Percentiles rank a stretch among this genome's conserved stretches.
Evolutionary conservation across 2,888 invertebrate species (phyloP).

Genomic region (Diplazon laetatorius): DNA sequence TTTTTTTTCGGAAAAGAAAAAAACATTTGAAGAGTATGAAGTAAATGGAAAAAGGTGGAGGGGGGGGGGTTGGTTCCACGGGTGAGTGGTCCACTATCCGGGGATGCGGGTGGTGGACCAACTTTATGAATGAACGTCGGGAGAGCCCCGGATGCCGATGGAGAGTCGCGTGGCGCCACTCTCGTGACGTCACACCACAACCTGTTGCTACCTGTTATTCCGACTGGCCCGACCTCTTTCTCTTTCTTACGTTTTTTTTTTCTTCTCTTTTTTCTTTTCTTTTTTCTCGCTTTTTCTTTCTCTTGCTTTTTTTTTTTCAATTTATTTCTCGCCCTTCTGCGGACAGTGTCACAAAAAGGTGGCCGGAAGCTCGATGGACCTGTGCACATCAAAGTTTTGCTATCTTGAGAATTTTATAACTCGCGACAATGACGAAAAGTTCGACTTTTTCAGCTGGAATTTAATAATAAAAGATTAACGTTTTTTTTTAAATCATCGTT

Average conservation of each 20-base stretch:
- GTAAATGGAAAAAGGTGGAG: conserved; percentile 6
- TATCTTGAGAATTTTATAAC: too few species aligned
- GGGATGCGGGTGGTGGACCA: conserved; percentile 56
- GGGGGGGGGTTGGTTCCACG: conserved; percentile 28
- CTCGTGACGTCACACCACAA: conserved; percentile 81
- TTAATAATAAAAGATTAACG: too few species aligned
- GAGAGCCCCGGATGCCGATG: conserved; percentile 26
- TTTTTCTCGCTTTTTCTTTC: conserved; percentile 24
- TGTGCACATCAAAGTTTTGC: neutral
- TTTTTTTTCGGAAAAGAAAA: conserved; percentile 10
- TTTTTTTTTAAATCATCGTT: too few species aligned
- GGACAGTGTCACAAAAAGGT: too few species aligned
- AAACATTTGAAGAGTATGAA: conserved; percentile 2
- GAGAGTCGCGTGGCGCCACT: conserved; percentile 80
- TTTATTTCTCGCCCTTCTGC: too few species aligned
- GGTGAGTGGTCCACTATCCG: conserved; percentile 61
- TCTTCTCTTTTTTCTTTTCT: conserved; percentile 40
- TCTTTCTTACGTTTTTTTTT: conserved; percentile 16
- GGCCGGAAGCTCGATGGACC: neutral
- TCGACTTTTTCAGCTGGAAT: too few species aligned
- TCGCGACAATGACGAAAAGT: too few species aligned
- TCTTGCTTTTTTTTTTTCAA: too few species aligned
- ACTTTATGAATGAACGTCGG: conserved; percentile 79
- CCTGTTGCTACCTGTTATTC: conserved; percentile 79
- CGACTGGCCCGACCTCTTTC: conserved; percentile 25